Percentiles rank a stretch among this genome's conserved stretches.
phyloP scores from a whole-genome alignment of 2,888 invertebrate species.

The Philhelius pedissequus region DNA sequence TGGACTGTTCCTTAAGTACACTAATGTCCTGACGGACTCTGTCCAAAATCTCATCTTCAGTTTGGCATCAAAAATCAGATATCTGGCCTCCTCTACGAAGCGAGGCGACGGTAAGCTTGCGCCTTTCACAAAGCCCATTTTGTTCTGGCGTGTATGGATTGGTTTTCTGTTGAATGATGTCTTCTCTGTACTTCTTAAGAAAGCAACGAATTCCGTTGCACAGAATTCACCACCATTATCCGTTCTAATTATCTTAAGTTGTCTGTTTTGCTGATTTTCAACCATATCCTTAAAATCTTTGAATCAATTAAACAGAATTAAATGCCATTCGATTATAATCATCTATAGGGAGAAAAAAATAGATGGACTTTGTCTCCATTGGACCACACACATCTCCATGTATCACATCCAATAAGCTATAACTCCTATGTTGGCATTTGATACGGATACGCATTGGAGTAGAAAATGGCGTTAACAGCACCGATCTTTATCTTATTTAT shows the following conservation, averaged over 20 bases:
- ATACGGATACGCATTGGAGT: constrained; percentile 5
- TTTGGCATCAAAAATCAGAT: constrained; percentile 70
- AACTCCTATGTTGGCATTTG: not conserved
- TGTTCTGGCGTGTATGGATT: constrained; percentile 17
- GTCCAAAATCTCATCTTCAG: constrained; percentile 1
- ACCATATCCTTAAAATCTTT: constrained; percentile 70
- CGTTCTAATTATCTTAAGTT: constrained; percentile 63
- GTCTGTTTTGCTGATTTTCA: constrained; percentile 69
- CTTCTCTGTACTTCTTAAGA: constrained; percentile 58
- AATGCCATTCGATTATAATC: constrained; percentile 62
- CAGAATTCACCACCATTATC: constrained; percentile 70
- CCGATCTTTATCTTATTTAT: not conserved
- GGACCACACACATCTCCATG: constrained; percentile 70
- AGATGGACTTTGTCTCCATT: constrained; percentile 73
- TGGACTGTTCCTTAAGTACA: constrained; percentile 38
- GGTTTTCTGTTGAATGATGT: constrained; percentile 23
- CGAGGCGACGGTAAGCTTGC: constrained; percentile 69
- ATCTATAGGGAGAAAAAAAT: constrained; percentile 75
- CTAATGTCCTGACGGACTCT: constrained; percentile 45
- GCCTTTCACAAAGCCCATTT: constrained; percentile 69
- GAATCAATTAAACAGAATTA: constrained; percentile 61
- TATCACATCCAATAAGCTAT: not conserved
- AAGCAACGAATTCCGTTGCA: constrained; percentile 73
- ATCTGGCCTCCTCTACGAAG: constrained; percentile 70
- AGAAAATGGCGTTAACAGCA: not conserved